Evolutionary conservation across 2,888 invertebrate species (phyloP).

Genomic region (Junonia oenone): DNA sequence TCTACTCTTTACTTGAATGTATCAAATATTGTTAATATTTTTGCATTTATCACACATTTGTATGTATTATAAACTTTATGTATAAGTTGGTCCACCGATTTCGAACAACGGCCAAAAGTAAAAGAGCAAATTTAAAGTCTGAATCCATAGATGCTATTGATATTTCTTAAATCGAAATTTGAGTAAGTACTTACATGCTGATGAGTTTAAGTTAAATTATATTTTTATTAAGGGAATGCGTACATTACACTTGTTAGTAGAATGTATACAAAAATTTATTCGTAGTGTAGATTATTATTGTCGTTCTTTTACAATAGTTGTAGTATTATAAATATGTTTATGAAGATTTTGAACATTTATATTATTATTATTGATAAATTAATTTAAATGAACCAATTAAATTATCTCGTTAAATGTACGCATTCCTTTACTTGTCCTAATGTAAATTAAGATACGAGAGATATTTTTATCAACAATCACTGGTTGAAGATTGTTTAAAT

Average conservation of each 20-base stretch:
- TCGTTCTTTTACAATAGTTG: background rate
- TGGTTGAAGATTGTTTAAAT: constrained; percentile 9
- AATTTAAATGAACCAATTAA: background rate
- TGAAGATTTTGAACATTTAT: background rate
- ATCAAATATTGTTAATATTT: constrained; percentile 4
- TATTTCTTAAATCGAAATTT: constrained; percentile 6
- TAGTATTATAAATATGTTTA: background rate
- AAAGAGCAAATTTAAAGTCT: constrained; percentile 21
- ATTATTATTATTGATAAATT: background rate
- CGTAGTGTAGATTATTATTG: background rate
- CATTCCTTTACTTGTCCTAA: constrained; percentile 13
- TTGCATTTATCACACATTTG: constrained; percentile 8
- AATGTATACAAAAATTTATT: background rate
- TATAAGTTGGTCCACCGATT: constrained; percentile 7
- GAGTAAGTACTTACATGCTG: constrained; percentile 21
- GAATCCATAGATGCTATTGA: constrained; percentile 24
- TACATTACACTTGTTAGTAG: constrained; percentile 3
- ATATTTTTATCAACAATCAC: constrained; percentile 8
- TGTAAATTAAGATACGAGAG: constrained; percentile 14
- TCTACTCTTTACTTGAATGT: background rate
- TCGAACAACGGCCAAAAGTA: constrained; percentile 13
- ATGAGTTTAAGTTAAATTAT: constrained; percentile 11
- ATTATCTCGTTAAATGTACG: constrained; percentile 2
- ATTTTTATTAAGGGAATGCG: constrained; percentile 4
- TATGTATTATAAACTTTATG: background rate